Base-by-base conservation (phyloP, 2,888 invertebrate species). In the Sycophila texana region DNA sequence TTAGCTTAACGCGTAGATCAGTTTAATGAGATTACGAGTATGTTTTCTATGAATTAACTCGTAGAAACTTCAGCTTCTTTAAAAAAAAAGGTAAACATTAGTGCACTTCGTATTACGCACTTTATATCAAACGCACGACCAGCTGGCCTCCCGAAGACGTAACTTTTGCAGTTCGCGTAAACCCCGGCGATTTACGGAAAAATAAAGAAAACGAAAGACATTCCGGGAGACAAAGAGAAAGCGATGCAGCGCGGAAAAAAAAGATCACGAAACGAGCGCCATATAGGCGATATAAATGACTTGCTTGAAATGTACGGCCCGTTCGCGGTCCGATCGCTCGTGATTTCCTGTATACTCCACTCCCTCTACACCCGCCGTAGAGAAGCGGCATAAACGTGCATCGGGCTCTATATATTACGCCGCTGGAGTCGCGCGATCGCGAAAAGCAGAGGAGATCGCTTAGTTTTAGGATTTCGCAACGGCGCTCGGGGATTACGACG, bases 261-360 rank as follows among this genome's bases (percentile, higher is more conserved):
- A 47, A 60, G 53, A 66, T 65, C 71, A 66, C 49, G 72, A 77
- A n/a, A 26, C 30, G 47, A n/a, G 30, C 22, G 49, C 61, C 20
- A 18, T 22, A 60, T 49, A 71, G n/a, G 26, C 39, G 55, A 26
- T 26, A 26, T 26, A 47, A 60, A 26, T 14, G 58, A 10, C n/a
- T 4, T 16, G 65, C 51, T 66, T 65, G n/a, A 66, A 77, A 67
- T 20, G 66, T 72, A 53, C 30, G 47, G 68, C 63, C 70, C 71
- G 71, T 60, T 67, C 65, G 55, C 66, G 61, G 68, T 39, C 26
- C 73, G 74, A 68, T 78, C 74, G 79, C 58, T 79, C 79, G 55
- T 78, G 78, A 74, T 78, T 78, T 78, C 78, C 78, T 70, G 78
- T 72, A 70, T 55, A 7, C 7, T 26, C 53, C 66, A 2, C 73